Percentiles rank a stretch among this genome's conserved stretches.
These are phyloP conservation scores for Dolichopus griseipennis DNA, from an alignment of 2,888 invertebrate genomes.

Conservation along the genomic window DNA sequence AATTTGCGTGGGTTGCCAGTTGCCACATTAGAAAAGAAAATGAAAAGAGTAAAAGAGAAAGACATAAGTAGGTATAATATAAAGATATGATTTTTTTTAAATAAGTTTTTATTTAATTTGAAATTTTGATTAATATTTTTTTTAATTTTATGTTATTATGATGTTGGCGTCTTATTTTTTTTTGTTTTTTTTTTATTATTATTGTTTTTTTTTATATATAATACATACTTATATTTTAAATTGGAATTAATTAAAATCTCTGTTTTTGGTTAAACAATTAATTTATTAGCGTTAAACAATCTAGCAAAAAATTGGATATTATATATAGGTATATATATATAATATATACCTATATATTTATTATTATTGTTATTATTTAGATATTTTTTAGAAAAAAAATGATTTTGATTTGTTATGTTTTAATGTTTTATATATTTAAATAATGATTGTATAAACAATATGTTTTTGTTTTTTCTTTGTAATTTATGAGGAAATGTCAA, in stretches of 20 bases:
- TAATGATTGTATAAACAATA: background rate
- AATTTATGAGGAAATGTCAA: conserved; percentile 2
- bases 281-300: conserved; percentile 4
- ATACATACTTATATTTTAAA: no score
- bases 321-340: no score
- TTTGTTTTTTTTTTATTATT: background rate
- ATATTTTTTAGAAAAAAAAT: no score
- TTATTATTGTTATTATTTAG: no score
- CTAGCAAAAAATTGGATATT: background rate
- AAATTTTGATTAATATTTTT: conserved; percentile 1
- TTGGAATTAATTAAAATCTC: background rate
- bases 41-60: background rate
- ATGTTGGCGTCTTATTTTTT: background rate
- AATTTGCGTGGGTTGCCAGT: background rate
- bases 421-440: background rate
- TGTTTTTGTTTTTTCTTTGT: background rate
- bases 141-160: no score
- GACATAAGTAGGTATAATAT: no score
- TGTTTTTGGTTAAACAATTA: conserved; percentile 4
- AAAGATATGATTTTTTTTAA: no score
- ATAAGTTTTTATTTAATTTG: background rate
- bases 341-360: no score
- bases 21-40: background rate
- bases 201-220: background rate
- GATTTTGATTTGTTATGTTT: background rate